These are phyloP conservation scores for Lordiphosa stackelbergi DNA, from an alignment of 1,140 invertebrate genomes.

Conservation along the genomic window DNA sequence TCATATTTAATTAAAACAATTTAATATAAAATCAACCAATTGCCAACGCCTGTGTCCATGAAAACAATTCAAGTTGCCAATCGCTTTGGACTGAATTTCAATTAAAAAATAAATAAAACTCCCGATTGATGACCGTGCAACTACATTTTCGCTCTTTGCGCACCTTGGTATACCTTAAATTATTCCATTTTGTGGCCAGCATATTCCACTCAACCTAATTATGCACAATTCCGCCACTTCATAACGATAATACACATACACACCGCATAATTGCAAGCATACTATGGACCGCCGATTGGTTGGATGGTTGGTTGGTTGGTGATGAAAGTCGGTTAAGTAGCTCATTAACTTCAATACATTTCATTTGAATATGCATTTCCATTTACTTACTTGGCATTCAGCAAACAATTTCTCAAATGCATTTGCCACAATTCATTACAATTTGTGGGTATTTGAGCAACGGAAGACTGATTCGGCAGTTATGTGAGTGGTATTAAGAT, in stretches of 20 bases:
- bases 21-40: no score
- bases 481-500: neutral
- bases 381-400: conserved; percentile 28
- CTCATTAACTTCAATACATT: conserved; percentile 59
- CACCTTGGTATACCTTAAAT: conserved; percentile 27
- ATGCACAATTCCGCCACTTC: conserved; percentile 10
- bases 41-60: no score
- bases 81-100: no score
- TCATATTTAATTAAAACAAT: no score
- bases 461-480: neutral
- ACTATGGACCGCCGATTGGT: conserved; percentile 10
- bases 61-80: no score
- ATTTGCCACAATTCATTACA: neutral
- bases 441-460: neutral
- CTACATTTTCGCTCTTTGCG: no score
- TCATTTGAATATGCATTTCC: conserved; percentile 40
- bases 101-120: no score
- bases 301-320: conserved; percentile 14
- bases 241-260: conserved; percentile 8
- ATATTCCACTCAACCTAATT: conserved; percentile 57
- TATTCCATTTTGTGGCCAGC: conserved; percentile 37
- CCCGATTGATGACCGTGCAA: no score
- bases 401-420: conserved; percentile 41
- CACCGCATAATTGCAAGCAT: conserved; percentile 26
- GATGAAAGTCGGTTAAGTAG: conserved; percentile 61